phyloP scores from a whole-genome alignment of 1,140 invertebrate genomes.

The Psilanteris sp. region DNA sequence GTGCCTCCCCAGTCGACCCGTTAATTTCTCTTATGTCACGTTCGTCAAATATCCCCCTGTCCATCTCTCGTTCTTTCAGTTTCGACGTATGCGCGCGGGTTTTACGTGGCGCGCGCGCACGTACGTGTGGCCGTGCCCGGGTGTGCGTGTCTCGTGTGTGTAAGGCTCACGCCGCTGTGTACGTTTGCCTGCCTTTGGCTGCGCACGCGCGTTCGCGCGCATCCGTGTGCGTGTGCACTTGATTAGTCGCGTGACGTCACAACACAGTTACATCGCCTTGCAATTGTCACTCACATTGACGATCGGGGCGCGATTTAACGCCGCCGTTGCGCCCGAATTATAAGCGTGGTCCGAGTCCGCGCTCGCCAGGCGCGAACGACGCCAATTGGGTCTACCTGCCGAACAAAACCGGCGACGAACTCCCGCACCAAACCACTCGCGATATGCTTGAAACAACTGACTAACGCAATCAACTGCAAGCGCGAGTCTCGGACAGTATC shows the following conservation, averaged over 20 bases:
- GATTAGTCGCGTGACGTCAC: slow-evolving; percentile 79
- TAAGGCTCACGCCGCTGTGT: slow-evolving; percentile 45
- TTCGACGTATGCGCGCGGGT: slow-evolving; percentile 59
- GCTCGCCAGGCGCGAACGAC: slow-evolving; percentile 42
- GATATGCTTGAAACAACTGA: slow-evolving; percentile 77
- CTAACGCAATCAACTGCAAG: slow-evolving; percentile 73
- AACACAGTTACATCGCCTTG: slow-evolving; percentile 76
- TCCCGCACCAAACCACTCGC: slow-evolving; percentile 70
- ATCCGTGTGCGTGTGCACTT: slow-evolving; percentile 70
- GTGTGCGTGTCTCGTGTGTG: too few relatives aligned
- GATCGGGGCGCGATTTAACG: slow-evolving; percentile 43
- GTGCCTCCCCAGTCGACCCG: background rate
- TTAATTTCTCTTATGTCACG: slow-evolving; percentile 24
- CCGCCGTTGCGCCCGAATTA: slow-evolving; percentile 32
- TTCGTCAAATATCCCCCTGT: slow-evolving; percentile 22
- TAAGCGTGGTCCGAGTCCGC: slow-evolving; percentile 51
- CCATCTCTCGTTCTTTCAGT: slow-evolving; percentile 35
- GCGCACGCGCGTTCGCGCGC: slow-evolving; percentile 65
- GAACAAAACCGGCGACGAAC: slow-evolving; percentile 56
- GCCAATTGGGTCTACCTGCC: slow-evolving; percentile 46
- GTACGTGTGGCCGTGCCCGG: slow-evolving; percentile 16
- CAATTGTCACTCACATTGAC: slow-evolving; percentile 72
- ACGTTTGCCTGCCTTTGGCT: slow-evolving; percentile 28
- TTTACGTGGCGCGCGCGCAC: slow-evolving; percentile 57
- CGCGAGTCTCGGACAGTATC: slow-evolving; percentile 61